phyloP scores from a whole-genome alignment of 1,140 invertebrate genomes.

The Latrodectus geometricus region DNA sequence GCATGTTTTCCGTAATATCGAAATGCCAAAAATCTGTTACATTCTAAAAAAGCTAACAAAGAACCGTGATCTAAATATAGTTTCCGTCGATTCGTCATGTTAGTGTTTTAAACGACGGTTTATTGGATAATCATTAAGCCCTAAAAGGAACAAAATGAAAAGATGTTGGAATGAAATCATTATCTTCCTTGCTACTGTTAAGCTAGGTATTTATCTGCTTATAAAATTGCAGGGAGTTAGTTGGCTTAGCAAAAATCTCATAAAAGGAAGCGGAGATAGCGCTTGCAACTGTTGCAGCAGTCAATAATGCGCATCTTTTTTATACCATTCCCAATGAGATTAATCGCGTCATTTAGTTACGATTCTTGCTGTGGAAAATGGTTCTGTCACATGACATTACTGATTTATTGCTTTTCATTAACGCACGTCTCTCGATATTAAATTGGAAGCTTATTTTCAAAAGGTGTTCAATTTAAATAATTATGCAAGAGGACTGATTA shows the following conservation, averaged over 20 bases:
- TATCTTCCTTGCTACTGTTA: slow-evolving; percentile 8
- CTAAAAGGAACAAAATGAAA: slow-evolving; percentile 35
- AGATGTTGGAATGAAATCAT: slow-evolving; percentile 33
- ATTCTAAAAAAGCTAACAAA: background rate
- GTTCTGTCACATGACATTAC: background rate
- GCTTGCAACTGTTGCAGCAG: background rate
- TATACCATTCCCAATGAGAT: background rate
- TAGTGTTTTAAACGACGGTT: background rate
- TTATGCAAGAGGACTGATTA: too few species aligned
- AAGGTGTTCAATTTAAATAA: too few species aligned
- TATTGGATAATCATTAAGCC: slow-evolving; percentile 48
- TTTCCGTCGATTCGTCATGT: background rate
- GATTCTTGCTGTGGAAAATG: background rate
- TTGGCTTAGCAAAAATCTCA: slow-evolving; percentile 1
- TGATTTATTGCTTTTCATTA: background rate
- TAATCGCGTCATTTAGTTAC: slow-evolving; percentile 5
- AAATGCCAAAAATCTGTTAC: background rate
- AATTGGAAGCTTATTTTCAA: too few species aligned
- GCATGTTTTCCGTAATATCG: background rate
- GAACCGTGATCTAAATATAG: slow-evolving; percentile 35
- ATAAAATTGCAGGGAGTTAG: background rate
- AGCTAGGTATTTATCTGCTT: slow-evolving; percentile 5
- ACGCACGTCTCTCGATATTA: background rate
- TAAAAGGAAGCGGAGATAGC: slow-evolving; percentile 9
- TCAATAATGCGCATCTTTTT: background rate